phyloP scores from a whole-genome alignment of 2,888 invertebrate genomes.

The Hedychridium roseum region DNA sequence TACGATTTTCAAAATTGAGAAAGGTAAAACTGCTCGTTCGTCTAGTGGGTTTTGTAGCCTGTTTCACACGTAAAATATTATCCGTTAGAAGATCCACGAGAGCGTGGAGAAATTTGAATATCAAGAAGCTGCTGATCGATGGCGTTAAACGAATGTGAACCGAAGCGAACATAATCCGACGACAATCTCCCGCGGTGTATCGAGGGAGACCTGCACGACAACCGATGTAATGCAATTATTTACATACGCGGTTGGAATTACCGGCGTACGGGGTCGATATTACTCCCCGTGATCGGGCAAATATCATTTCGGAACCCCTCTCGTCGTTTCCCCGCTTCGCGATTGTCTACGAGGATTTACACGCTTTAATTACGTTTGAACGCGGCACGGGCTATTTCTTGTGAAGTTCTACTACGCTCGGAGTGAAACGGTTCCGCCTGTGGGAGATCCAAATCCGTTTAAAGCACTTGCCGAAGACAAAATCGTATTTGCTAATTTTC shows the following conservation, averaged over 20 bases:
- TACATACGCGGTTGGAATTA: constrained; percentile 52
- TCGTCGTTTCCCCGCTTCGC: constrained; percentile 7
- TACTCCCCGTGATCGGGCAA: constrained; percentile 51
- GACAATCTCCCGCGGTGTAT: constrained; percentile 41
- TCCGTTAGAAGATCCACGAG: too few relatives aligned
- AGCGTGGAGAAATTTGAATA: too few relatives aligned
- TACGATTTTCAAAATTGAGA: too few relatives aligned
- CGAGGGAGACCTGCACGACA: constrained; percentile 21
- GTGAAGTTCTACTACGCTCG: too few relatives aligned
- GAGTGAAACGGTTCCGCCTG: too few relatives aligned
- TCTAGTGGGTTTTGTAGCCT: too few relatives aligned
- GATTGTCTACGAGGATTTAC: constrained; percentile 31
- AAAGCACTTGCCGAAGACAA: too few relatives aligned
- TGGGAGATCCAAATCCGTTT: too few relatives aligned
- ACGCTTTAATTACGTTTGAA: constrained; percentile 26
- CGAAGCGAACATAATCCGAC: constrained; percentile 45
- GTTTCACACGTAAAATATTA: too few relatives aligned
- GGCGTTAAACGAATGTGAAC: constrained; percentile 40
- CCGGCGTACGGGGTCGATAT: constrained; percentile 37
- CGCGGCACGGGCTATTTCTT: not conserved
- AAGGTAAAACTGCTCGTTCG: too few relatives aligned
- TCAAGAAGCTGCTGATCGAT: constrained; percentile 37
- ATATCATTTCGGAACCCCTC: constrained; percentile 51
- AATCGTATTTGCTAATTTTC: too few relatives aligned
- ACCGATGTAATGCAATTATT: constrained; percentile 57